Base-by-base conservation (phyloP, 2,888 invertebrate species). In the Microplitis manilae region DNA sequence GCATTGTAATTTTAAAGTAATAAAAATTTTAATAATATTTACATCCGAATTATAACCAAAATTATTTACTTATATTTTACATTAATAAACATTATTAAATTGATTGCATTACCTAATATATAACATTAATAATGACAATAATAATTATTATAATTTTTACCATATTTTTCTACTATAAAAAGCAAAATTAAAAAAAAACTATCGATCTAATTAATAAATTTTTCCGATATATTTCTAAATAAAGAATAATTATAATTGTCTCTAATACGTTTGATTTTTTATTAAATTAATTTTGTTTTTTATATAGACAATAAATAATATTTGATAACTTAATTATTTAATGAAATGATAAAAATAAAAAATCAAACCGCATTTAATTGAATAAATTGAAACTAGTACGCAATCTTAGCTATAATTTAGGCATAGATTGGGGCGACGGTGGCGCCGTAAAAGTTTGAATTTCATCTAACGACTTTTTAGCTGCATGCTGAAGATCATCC, bases 401-500 rank as follows among this genome's bases (percentile, higher is more conserved):
- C 78, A 84, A 86, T 74, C 85, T 85, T 83, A 85, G 88, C 86
- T 88, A 88, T 83, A 88, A 87, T 79, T 87, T 88, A 17, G 89
- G 89, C 85, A 89, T 88, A 2, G 89, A 86, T 65, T 87, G 86
- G 5, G 88, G 90, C 4, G 88, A 90, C 15, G 89, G 90, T 13
- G 89, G 87, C 39, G 87, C 85, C 50, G 92, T 91, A 83, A 93
- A 91, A 88, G 92, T 93, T 84, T 94, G 94, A 87, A 94, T 93
- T 87, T 94, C 94, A 88, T 95, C 94, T 74, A 94, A 90, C 76
- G 94, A 94, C 85, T 93, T 93, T 88, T 94, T 95, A 9, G 95
- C 94, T 85, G 94, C 94, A 72, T 92, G 91, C 81, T 94, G 94
- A 84, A 95, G 93, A 87, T 95, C 96, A 88, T 96, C 96, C 94